Conservation (phyloP, 2,113 vertebrate genomes). For the Platichthys stellatus region DNA sequence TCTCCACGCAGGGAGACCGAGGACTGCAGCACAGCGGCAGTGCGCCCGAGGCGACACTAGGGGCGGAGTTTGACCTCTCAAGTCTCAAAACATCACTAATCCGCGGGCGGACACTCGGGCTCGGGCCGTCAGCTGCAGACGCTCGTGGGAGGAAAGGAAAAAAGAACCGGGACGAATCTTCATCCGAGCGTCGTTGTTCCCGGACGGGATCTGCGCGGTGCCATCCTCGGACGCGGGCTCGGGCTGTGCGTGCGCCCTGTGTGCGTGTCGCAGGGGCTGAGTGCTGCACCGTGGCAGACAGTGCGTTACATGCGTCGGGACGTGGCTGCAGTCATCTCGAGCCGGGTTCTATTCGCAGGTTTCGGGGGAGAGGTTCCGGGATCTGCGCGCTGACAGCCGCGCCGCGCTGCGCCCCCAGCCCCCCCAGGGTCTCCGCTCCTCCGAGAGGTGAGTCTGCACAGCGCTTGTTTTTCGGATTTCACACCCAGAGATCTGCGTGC, state of each 20-base stretch:
- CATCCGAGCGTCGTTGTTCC: constrained; percentile 21
- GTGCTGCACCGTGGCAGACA: constrained; percentile 62
- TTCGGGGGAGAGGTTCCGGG: constrained; percentile 10
- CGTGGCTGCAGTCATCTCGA: constrained; percentile 59
- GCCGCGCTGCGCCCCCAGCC: neutral
- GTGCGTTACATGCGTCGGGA: constrained; percentile 49
- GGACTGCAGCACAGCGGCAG: constrained; percentile 70
- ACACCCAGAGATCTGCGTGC: constrained; percentile 10
- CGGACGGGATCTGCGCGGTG: neutral
- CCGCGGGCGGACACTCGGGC: constrained; percentile 74
- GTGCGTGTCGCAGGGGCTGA: constrained; percentile 38
- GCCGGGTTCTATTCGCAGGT: constrained; percentile 29
- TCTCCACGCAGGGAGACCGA: constrained; percentile 60
- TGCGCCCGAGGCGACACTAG: constrained; percentile 74
- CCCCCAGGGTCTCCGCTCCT: too few species aligned
- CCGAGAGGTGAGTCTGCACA: constrained; percentile 51
- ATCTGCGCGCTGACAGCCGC: neutral
- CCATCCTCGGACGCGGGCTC: neutral
- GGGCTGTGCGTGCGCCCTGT: neutral
- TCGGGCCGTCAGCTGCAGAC: constrained; percentile 54
- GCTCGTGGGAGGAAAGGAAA: constrained; percentile 12
- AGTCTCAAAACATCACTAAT: constrained; percentile 82
- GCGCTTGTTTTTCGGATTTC: constrained; percentile 25
- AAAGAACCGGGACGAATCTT: constrained; percentile 28
- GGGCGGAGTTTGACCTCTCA: constrained; percentile 83